Conservation (phyloP, 2,888 invertebrate species). For the Cinara cedri region DNA sequence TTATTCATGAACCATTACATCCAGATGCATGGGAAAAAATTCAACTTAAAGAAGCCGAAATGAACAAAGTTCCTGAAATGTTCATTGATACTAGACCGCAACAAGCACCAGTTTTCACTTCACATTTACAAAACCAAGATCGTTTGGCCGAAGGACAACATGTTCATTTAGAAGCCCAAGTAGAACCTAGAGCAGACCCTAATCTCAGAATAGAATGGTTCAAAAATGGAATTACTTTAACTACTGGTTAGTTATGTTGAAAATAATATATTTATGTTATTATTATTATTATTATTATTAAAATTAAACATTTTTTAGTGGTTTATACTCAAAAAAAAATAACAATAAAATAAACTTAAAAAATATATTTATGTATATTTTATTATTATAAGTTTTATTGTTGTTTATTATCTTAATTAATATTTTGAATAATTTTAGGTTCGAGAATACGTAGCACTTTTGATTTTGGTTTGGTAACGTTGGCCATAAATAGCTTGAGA, state of each 20-base stretch:
- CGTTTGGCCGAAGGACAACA: constrained; percentile 85
- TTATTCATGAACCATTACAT: constrained; percentile 82
- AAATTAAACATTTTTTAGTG: too few relatives aligned
- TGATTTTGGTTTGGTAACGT: constrained; percentile 94
- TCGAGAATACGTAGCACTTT: constrained; percentile 91
- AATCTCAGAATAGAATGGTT: constrained; percentile 89
- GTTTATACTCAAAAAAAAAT: too few relatives aligned
- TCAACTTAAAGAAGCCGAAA: constrained; percentile 87
- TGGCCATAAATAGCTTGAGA: constrained; percentile 85
- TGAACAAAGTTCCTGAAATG: constrained; percentile 88
- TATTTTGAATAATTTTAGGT: constrained; percentile 58
- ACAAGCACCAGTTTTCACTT: constrained; percentile 94
- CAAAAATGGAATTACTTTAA: constrained; percentile 85
- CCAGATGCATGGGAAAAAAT: constrained; percentile 93
- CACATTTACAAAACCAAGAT: constrained; percentile 84
- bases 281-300: too few relatives aligned
- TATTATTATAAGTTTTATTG: too few relatives aligned
- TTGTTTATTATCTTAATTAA: too few relatives aligned
- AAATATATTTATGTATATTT: too few relatives aligned
- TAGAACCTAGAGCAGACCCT: constrained; percentile 88
- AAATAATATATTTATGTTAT: not conserved
- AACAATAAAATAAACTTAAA: too few relatives aligned
- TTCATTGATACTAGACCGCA: constrained; percentile 83
- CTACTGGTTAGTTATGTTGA: constrained; percentile 69
- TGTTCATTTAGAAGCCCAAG: constrained; percentile 85